Percentiles rank a stretch among this genome's conserved stretches.
Evolutionary conservation across 2,797 vertebrate genomes (phyloP).

Genomic region (Babyrousa celebensis): DNA sequence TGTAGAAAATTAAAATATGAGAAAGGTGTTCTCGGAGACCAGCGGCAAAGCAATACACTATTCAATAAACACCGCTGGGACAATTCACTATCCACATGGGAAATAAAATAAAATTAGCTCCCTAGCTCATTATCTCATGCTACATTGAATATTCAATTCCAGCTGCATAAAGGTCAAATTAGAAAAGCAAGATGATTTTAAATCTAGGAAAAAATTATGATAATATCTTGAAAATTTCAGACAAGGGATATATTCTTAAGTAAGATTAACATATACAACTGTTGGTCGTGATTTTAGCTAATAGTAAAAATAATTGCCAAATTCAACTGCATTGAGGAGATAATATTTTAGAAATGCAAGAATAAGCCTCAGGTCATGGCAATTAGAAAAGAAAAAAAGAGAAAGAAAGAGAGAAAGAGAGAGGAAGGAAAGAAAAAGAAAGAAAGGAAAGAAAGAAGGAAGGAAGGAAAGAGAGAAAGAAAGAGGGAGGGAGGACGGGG

Average conservation of each 20-base stretch:
- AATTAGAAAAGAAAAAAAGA: not conserved
- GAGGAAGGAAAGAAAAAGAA: not conserved
- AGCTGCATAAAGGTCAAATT: not conserved
- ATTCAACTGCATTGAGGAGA: not conserved
- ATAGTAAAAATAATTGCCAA: not conserved
- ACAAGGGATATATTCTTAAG: not conserved
- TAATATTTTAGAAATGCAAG: not conserved
- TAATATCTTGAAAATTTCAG: not conserved
- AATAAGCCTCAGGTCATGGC: not conserved
- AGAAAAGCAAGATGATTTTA: constrained; percentile 29
- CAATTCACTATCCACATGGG: not conserved
- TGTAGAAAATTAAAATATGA: not conserved
- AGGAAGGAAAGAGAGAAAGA: too few species aligned
- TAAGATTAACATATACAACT: not conserved
- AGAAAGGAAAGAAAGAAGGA: not conserved
- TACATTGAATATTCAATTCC: not conserved
- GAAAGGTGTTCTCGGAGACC: not conserved
- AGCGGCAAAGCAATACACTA: too few species aligned
- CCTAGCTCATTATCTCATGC: not conserved
- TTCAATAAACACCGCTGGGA: not conserved
- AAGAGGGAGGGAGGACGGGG: too few species aligned
- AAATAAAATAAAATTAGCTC: not conserved
- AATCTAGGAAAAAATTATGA: not conserved
- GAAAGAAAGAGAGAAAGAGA: not conserved
- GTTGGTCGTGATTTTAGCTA: not conserved